Evolutionary conservation across 1,140 invertebrate genomes (phyloP), one percentile per base, ranked within the genome.

Genomic region (Zeugodacus cucurbitae): DNA sequence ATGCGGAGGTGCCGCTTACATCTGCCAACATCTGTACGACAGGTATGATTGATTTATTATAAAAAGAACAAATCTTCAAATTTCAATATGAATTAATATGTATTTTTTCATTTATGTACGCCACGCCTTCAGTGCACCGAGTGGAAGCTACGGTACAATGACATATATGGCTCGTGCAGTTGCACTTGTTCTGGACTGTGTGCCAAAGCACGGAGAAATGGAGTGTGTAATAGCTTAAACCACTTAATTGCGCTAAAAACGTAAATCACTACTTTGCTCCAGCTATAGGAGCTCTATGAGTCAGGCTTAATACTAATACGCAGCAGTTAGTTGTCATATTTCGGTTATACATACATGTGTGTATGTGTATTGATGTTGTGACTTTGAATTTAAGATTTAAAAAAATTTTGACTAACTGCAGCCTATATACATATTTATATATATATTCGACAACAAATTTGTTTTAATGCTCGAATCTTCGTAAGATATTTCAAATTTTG

Each of bases 11-110:
- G 97, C 98, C 59, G 98, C 97, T 0, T 98, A 97, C 89, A 98
- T 99, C 89, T 99, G 99, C 94, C 97, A 98, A 94, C 98, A 99
- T 94, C 97, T 99, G 91, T 99, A 99, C 93, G 99, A 99, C 93
- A 98, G 92, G 92, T 93, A 87, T 88, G 14, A 41, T 87, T 86
- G 4, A 37, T n/a, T 62, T 87, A 5, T 29, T 87, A 70, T 74
- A 29, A 74, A 59, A 59, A 41, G 32, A 41, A 22, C 26, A 41
- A 59, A 26, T 44, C 11, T 1, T 5, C 17, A 54, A 82, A 67
- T 70, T 37, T 44, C 41, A 48, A 59, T 89, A 10, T 78, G 41
- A 74, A 89, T 62, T 48, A 41, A 37, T 59, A 57, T 58, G 48
- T 62, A 6, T 85, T 85, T 78, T 17, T 11, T 32, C 34, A 17